A percentile compares a stretch with the other conserved stretches of the same genome.
Evolutionary conservation across 2,888 invertebrate genomes (phyloP).

Genomic region (Machimus rusticus): DNA sequence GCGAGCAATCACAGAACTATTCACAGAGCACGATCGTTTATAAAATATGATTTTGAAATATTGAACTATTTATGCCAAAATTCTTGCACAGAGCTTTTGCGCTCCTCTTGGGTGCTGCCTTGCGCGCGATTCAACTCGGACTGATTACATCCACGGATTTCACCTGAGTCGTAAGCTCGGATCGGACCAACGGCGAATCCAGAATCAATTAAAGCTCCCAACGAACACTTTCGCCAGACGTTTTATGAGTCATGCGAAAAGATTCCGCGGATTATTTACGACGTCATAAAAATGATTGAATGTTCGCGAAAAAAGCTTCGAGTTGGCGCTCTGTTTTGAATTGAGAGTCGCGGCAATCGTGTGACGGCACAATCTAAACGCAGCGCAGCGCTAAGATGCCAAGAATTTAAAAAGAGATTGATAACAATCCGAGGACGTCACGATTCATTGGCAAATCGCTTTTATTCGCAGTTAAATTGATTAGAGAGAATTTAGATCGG

Average conservation of each 20-base stretch:
- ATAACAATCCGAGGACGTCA: background rate
- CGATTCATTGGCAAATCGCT: background rate
- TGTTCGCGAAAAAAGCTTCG: background rate
- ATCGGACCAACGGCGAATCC: background rate
- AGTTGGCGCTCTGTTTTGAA: background rate
- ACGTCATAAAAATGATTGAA: conserved; percentile 11
- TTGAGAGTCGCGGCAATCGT: background rate
- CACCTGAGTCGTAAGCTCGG: conserved; percentile 13
- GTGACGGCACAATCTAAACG: background rate
- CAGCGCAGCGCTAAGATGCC: background rate
- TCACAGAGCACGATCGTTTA: background rate
- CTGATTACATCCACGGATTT: background rate
- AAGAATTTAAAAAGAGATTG: background rate
- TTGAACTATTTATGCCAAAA: background rate
- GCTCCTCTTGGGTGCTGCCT: background rate
- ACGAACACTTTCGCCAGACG: conserved; percentile 3
- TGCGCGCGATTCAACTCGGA: background rate
- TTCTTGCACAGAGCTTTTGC: background rate
- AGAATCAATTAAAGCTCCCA: background rate
- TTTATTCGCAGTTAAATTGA: background rate
- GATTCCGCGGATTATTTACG: background rate
- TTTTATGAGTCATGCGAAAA: background rate
- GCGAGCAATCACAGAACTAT: conserved; percentile 24
- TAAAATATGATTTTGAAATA: background rate
- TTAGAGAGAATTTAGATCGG: background rate